A percentile compares a stretch with the other conserved stretches of the same genome.
Evolutionary conservation across 2,888 invertebrate genomes (phyloP).

Genomic region (Plagodis dolabraria): DNA sequence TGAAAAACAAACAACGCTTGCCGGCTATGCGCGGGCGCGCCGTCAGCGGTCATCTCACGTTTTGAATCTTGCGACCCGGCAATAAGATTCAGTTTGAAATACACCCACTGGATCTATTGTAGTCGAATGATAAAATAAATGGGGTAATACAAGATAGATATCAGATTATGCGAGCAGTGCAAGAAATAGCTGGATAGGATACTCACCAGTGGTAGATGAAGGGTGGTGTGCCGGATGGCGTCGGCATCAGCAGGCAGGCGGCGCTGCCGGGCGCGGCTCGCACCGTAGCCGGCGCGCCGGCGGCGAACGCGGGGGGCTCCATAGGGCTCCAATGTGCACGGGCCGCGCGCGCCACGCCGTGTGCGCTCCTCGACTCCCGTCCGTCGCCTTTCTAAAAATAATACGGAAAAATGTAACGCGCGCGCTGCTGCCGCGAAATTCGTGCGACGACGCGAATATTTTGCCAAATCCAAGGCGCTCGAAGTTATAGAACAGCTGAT

Average conservation of each 20-base stretch:
- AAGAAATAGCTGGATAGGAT: neutral
- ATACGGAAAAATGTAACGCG: constrained; percentile 78
- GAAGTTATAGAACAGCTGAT: constrained; percentile 52
- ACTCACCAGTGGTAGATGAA: constrained; percentile 71
- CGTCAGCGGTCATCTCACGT: constrained; percentile 27
- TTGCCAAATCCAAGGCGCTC: constrained; percentile 61
- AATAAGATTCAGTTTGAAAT: constrained; percentile 39
- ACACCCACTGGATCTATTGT: constrained; percentile 23
- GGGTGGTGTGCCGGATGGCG: constrained; percentile 71
- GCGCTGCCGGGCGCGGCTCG: constrained; percentile 68
- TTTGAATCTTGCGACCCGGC: constrained; percentile 36
- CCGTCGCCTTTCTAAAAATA: constrained; percentile 83
- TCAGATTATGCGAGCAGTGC: constrained; percentile 2
- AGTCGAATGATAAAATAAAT: constrained; percentile 25
- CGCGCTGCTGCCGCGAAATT: constrained; percentile 63
- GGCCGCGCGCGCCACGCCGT: constrained; percentile 76
- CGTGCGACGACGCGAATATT: constrained; percentile 75
- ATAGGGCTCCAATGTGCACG: constrained; percentile 76
- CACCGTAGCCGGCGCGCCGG: constrained; percentile 57
- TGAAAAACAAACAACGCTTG: constrained; percentile 79
- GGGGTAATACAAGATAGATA: constrained; percentile 9
- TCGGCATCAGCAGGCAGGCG: constrained; percentile 59
- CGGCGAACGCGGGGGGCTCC: constrained; percentile 74
- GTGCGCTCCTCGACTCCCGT: constrained; percentile 68
- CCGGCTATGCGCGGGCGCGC: constrained; percentile 51